Conservation (phyloP, 2,888 invertebrate species). For the Dastarcus helophoroides region DNA sequence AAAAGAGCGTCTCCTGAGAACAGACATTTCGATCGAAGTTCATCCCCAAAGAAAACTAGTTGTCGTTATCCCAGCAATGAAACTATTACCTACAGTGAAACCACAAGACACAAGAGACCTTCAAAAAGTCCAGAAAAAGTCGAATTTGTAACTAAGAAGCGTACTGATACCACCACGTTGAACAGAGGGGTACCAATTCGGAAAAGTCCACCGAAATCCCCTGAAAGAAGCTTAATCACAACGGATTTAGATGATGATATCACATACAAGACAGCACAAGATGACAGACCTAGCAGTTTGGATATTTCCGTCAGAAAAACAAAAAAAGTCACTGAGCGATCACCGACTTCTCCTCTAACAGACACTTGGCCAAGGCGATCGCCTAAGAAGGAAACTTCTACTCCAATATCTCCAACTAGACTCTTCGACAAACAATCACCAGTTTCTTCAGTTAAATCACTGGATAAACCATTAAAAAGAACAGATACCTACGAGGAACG, state of each 20-base stretch:
- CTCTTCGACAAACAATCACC: slow-evolving; percentile 20
- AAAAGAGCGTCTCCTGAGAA: slow-evolving; percentile 26
- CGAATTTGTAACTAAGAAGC: slow-evolving; percentile 7
- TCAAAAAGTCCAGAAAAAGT: slow-evolving; percentile 9
- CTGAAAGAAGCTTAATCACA: slow-evolving; percentile 17
- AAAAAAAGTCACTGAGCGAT: slow-evolving; percentile 26
- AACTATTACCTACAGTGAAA: slow-evolving; percentile 19
- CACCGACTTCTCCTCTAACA: slow-evolving; percentile 27
- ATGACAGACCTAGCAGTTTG: slow-evolving; percentile 20
- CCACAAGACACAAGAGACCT: no score
- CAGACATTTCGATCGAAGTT: slow-evolving; percentile 16
- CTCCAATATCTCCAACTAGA: slow-evolving; percentile 33
- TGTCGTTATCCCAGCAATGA: slow-evolving; percentile 23
- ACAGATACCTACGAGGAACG: slow-evolving; percentile 65
- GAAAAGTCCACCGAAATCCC: slow-evolving; percentile 8
- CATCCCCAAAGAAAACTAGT: slow-evolving; percentile 21
- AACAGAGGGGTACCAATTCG: not conserved
- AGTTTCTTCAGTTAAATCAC: slow-evolving; percentile 24
- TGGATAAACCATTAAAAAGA: slow-evolving; percentile 47
- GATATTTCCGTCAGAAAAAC: slow-evolving; percentile 21
- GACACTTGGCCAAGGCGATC: slow-evolving; percentile 14
- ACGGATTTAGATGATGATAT: slow-evolving; percentile 31
- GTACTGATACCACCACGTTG: no score
- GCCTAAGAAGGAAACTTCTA: slow-evolving; percentile 27
- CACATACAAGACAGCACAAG: slow-evolving; percentile 13